A percentile compares a stretch with the other conserved stretches of the same genome.
These are phyloP conservation scores for Mactromeris polynyma DNA, from an alignment of 2,888 invertebrate genomes.

Conservation along the genomic window DNA sequence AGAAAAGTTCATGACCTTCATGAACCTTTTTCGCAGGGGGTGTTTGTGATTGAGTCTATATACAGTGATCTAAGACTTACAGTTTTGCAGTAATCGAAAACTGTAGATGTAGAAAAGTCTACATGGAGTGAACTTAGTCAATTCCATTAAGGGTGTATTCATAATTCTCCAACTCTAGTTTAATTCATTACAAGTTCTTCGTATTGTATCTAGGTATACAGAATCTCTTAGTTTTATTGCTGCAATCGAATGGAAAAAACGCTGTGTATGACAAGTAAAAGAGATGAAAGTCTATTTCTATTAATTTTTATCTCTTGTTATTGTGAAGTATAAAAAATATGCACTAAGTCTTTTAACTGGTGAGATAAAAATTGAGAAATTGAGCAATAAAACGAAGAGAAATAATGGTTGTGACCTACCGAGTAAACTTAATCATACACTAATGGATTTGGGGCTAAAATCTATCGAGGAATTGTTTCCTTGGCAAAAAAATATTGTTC, in stretches of 20 bases:
- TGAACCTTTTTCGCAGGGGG: no score
- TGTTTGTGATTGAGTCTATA: no score
- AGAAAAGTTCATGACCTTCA: no score
- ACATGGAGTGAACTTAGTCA: no score
- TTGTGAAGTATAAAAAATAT: background rate
- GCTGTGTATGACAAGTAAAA: background rate
- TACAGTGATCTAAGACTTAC: no score
- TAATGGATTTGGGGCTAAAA: background rate
- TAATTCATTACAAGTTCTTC: background rate
- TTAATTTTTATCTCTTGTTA: background rate
- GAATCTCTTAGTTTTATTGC: background rate
- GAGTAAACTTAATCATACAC: background rate
- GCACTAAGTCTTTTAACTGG: background rate
- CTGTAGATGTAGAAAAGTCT: no score
- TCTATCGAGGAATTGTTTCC: background rate
- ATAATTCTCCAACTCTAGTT: no score
- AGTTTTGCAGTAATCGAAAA: no score
- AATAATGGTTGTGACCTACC: background rate
- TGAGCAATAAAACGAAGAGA: background rate
- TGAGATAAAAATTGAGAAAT: background rate
- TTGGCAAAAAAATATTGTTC: background rate
- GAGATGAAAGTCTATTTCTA: constrained; percentile 5
- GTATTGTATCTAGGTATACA: background rate
- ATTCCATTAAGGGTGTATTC: no score
- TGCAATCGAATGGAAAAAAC: background rate